Conservation (phyloP, 2,113 vertebrate genomes). For the Thalassoma bifasciatum region DNA sequence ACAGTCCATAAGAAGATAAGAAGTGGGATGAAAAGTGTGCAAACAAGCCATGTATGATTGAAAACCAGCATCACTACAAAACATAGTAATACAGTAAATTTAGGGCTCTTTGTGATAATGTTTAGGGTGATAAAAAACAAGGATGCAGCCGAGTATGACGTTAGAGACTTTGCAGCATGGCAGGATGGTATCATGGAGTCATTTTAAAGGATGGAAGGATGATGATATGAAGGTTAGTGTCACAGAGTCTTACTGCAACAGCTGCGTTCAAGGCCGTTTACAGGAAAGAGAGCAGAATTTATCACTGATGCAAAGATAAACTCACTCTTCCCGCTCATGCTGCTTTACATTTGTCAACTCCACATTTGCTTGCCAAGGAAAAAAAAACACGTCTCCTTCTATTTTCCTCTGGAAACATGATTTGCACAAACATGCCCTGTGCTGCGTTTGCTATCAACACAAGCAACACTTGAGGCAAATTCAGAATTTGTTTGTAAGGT, state of each 20-base stretch:
- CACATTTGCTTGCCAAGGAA: background rate
- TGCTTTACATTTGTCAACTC: background rate
- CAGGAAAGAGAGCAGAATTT: too few relatives aligned
- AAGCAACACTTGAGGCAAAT: conserved; percentile 42
- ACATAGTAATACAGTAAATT: too few relatives aligned
- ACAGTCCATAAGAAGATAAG: background rate
- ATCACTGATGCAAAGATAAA: too few relatives aligned
- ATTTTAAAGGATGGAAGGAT: background rate
- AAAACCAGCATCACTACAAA: background rate
- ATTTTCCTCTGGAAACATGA: background rate
- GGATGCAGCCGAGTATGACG: background rate
- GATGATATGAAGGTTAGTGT: conserved; percentile 22
- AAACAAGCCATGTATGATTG: background rate
- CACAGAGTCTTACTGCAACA: conserved; percentile 61
- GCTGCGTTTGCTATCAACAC: background rate
- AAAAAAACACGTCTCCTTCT: background rate
- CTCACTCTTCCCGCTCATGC: background rate
- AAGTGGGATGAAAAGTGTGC: background rate
- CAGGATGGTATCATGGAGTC: too few relatives aligned
- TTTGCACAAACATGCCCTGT: conserved; percentile 35
- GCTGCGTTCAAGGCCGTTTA: conserved; percentile 28
- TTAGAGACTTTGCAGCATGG: too few relatives aligned
- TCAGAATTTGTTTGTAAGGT: background rate
- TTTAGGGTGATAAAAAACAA: background rate
- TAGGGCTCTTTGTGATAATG: too few relatives aligned